These are phyloP conservation scores for Bombylius discolor DNA, from an alignment of 2,888 invertebrate species.

Conservation along the genomic window DNA sequence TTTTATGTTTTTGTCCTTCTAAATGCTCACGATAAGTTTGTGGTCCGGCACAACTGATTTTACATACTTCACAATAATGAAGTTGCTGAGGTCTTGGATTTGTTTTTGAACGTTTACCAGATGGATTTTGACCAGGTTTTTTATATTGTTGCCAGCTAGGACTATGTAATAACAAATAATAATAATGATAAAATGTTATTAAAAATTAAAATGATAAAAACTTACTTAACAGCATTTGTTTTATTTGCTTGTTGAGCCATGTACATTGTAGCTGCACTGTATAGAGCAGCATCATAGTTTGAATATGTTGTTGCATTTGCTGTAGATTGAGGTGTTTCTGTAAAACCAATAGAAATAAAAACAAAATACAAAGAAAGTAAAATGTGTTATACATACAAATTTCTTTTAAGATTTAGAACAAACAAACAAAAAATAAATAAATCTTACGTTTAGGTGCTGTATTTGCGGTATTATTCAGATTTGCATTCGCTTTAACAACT, in stretches of 20 bases:
- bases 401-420: neutral
- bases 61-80: constrained; percentile 98
- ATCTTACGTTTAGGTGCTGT: constrained; percentile 44
- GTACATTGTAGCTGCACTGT: constrained; percentile 90
- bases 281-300: constrained; percentile 89
- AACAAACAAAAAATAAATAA: constrained; percentile 2
- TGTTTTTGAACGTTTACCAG: constrained; percentile 37
- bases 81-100: constrained; percentile 85
- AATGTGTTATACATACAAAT: neutral
- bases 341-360: constrained; percentile 2
- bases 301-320: constrained; percentile 59
- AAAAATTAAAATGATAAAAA: neutral
- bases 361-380: neutral
- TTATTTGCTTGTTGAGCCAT: constrained; percentile 63
- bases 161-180: constrained; percentile 11
- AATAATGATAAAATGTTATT: neutral
- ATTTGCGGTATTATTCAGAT: constrained; percentile 9
- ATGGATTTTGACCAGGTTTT: constrained; percentile 37
- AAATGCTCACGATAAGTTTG: constrained; percentile 93
- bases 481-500: constrained; percentile 16
- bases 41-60: constrained; percentile 93
- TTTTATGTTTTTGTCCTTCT: constrained; percentile 98
- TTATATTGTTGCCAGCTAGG: constrained; percentile 43
- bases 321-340: constrained; percentile 34
- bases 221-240: constrained; percentile 37